Base-by-base conservation (phyloP, 2,797 vertebrate genomes). In the Micropoecilia bifurca region DNA sequence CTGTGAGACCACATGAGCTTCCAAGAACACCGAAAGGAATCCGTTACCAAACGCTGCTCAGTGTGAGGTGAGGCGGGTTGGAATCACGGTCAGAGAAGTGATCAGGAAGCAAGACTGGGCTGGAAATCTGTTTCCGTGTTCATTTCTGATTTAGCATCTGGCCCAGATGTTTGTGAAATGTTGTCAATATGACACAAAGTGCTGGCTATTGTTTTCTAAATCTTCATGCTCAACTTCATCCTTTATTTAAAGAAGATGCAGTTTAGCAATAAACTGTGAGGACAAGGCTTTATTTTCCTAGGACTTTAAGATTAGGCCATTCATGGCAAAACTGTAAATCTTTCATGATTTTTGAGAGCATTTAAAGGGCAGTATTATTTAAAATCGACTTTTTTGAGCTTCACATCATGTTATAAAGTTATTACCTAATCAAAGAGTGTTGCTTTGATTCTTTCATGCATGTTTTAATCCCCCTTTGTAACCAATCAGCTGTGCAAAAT, bases 11-110 rank as follows among this genome's bases (percentile, higher is more conserved):
- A 79, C 89, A 86, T 77, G 83, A 72, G 84, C 79, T 73, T 57
- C 88, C 81, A 82, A 76, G 80, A 90, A 86, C 88, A 89, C 87
- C 89, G 86, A 63, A 71, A 89, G 89, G 87, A 83, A 79, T 85
- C 85, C 78, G 66, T 77, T 83, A 80, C 84, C 74, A 83, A 39
- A 80, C 71, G 76, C 75, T 47, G 89, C 71, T 89, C 84, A 85
- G 75, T 85, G 33, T 85, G 47, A 55, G 81, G 83, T 78, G 22
- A 20, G 43, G 45, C 8, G 59, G 73, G 77, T 74, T 68, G 75
- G 83, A 71, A 90, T 79, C 76, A 39, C 28, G 48, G 79, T 89
- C 83, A 74, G 50, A 6, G 63, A 25, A 59, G 71, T 25, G 16
- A 83, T 78, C 47, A 59, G 63, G 71, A 81, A 80, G 76, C 53